phyloP scores from a whole-genome alignment of 37 sponge, comb jelly and placozoan species.

The Oopsacas minuta region DNA sequence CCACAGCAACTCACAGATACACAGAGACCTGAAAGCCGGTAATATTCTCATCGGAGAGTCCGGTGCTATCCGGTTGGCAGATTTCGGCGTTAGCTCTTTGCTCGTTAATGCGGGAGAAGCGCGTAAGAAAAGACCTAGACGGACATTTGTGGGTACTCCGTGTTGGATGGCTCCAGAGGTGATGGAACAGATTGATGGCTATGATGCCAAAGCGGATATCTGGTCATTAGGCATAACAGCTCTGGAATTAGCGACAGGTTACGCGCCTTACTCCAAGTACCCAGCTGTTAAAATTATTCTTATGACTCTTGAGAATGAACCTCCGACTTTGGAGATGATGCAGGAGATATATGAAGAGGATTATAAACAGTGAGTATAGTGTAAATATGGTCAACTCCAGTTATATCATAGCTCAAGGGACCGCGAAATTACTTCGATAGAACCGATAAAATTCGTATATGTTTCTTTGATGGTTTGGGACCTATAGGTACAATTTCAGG shows the following conservation, averaged over 20 bases:
- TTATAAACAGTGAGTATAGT: constrained; percentile 37
- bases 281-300: constrained; percentile 96
- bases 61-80: constrained; percentile 57
- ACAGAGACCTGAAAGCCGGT: constrained; percentile 87
- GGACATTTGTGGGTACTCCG: constrained; percentile 94
- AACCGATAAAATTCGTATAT: too few species aligned
- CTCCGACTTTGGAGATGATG: constrained; percentile 87
- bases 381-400: too few species aligned
- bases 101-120: constrained; percentile 40
- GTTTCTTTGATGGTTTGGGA: too few species aligned
- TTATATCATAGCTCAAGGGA: too few species aligned
- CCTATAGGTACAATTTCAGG: too few species aligned
- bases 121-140: constrained; percentile 43
- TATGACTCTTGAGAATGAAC: constrained; percentile 85
- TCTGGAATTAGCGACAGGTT: constrained; percentile 85
- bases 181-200: constrained; percentile 63
- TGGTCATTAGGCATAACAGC: constrained; percentile 91
- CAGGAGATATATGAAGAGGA: constrained; percentile 65
- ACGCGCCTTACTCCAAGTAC: constrained; percentile 93
- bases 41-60: constrained; percentile 83
- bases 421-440: too few species aligned
- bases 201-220: constrained; percentile 66
- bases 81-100: constrained; percentile 89
- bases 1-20: constrained; percentile 66
- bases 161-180: constrained; percentile 99